Evolutionary conservation across 1,140 invertebrate genomes (phyloP), one percentile per base, ranked within the genome.

Genomic region (Hestina assimilis): DNA sequence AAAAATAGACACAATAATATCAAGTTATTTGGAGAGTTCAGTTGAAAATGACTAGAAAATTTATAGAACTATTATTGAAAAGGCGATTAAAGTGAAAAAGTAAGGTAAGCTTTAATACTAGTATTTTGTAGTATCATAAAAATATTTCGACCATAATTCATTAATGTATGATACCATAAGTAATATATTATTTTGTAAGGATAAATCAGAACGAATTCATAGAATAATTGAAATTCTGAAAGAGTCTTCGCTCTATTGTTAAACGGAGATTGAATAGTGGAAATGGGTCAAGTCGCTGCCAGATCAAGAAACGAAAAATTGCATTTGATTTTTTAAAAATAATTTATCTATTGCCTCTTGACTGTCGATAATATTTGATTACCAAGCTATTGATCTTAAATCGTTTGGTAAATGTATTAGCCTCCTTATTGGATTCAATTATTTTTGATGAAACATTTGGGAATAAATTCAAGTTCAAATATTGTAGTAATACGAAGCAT

Each of bases 61-160:
- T 19, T 38, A 19, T 38, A n/a, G 33, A 38, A 38, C 15, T 38
- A 4, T 9, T 38, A 19, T n/a, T 38, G 1, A 48, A 23, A 35
- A 14, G 45, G 33, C 33, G 29, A 48, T 33, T 48, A 21, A 48
- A 31, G 29, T 48, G 28, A 33, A 35, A 33, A n/a, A 8, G 26
- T 8, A 28, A 8, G 42, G 42, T 45, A 45, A 45, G 42, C 20
- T 40, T 19, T n/a, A 4, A 3, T 24, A 24, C 3, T 11, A 31
- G 2, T 3, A 11, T 12, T 31, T 12, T 31, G 2, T 12, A 1
- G 5, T 26, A 26, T n/a, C 3, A 8, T 26, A 9, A 8, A 26
- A 4, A 4, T 26, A 8, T 26, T 4, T 8, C 6, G 24, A 8
- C n/a, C n/a, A 26, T 26, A 8, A 26, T 26, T 26, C 3, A 28